Evolutionary conservation across 37 sponge, comb jelly and placozoan genomes (phyloP), one percentile per base, ranked within the genome.

Genomic region (Mnemiopsis leidyi): DNA sequence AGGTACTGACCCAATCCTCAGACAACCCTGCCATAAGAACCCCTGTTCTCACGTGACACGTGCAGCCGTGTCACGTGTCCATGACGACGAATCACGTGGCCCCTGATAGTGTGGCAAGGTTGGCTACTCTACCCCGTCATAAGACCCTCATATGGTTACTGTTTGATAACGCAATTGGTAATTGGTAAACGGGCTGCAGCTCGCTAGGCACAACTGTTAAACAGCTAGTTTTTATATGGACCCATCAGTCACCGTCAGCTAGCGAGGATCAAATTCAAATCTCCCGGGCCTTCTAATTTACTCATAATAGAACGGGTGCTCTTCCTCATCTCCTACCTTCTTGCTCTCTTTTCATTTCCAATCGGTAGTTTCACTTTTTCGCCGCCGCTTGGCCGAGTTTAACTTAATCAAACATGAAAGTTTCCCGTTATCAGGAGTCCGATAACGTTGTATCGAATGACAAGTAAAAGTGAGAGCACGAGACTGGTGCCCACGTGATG

Each of bases 161-260:
- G 61, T 48, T 48, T 77, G 79, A 28, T 71, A 71, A 71, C 73
- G 73, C 73, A 71, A 28, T 28, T 71, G 30, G 73, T 71, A 71
- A 71, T 71, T 71, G 73, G 73, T 23, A 71, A 71, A 71, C 25
- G 73, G n/a, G 13, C 61, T 48, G 61, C 61, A 48, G 61, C 61
- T 48, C 61, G 13, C 61, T 48, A 13, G 61, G 61, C 13, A 5
- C 61, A 18, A 48, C 61, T 48, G 61, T 48, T 48, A 18, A 48
- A 48, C 61, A 48, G 61, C 61, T 48, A 48, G 61, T 48, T 48
- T 48, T 48, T 48, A 48, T 48, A 13, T 13, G 61, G 61, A 5
- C 61, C 61, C 61, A 48, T 48, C 61, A 48, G 13, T 13, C 61
- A 5, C 61, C 61, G n/a, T n/a, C n/a, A n/a, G n/a, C n/a, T n/a